Evolutionary conservation across 2,113 vertebrate species (phyloP).

Genomic region (Synchiropus splendidus): DNA sequence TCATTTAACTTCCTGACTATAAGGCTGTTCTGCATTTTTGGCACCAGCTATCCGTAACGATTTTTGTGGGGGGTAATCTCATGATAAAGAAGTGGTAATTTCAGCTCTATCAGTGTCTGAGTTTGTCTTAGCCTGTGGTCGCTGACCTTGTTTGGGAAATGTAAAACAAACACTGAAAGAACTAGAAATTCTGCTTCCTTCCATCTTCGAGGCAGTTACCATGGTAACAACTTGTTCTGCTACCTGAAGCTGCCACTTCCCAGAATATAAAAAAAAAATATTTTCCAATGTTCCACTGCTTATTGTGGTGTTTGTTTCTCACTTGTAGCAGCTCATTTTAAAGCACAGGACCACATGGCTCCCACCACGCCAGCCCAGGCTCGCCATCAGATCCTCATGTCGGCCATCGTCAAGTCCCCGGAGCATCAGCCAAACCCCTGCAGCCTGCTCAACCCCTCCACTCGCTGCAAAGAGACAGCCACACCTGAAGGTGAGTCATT

Average conservation of each 20-base stretch:
- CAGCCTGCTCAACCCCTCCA: slow-evolving; percentile 86
- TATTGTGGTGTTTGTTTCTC: slow-evolving; percentile 7
- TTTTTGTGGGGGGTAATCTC: too few species aligned
- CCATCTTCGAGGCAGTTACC: slow-evolving; percentile 4
- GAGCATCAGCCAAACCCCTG: slow-evolving; percentile 93
- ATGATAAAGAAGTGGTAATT: too few species aligned
- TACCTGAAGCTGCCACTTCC: slow-evolving; percentile 6
- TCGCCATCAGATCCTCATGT: slow-evolving; percentile 97
- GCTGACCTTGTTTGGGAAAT: slow-evolving; percentile 3
- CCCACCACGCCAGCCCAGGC: slow-evolving; percentile 87
- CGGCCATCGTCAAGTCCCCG: slow-evolving; percentile 91
- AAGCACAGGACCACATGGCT: slow-evolving; percentile 82
- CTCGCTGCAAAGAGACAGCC: slow-evolving; percentile 85
- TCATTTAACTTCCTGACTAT: too few species aligned
- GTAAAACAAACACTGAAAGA: background rate
- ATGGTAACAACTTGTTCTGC: slow-evolving; percentile 7
- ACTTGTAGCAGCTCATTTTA: slow-evolving; percentile 84
- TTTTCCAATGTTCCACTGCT: background rate
- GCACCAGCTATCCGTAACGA: too few species aligned
- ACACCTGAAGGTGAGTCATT: slow-evolving; percentile 81
- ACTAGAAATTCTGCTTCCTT: too few species aligned
- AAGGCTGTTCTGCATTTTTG: too few species aligned
- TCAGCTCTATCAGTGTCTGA: too few species aligned
- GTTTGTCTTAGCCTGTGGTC: background rate
- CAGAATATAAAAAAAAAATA: background rate